Conservation (phyloP, 2,113 vertebrate genomes). For the Thalassoma bifasciatum region DNA sequence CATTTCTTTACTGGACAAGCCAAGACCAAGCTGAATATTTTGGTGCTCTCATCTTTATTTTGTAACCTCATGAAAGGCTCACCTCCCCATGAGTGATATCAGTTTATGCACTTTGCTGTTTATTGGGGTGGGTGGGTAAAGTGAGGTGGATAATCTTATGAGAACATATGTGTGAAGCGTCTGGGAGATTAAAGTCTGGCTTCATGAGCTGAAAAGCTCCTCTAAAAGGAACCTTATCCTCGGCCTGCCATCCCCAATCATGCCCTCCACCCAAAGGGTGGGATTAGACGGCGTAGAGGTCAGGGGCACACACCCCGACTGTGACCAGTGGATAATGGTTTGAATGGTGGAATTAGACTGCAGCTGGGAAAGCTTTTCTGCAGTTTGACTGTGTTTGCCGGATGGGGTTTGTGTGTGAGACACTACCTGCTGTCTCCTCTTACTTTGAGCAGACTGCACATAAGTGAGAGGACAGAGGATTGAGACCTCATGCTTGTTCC, state of each 20-base stretch:
- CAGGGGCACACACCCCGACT: slow-evolving; percentile 26
- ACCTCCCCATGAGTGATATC: slow-evolving; percentile 14
- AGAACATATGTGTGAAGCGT: slow-evolving; percentile 77
- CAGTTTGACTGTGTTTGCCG: not conserved
- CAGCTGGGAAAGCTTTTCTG: not conserved
- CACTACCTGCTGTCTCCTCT: not conserved
- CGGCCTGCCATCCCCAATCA: slow-evolving; percentile 17
- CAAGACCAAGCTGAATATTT: no score
- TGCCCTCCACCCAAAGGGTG: slow-evolving; percentile 10
- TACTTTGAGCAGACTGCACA: no score
- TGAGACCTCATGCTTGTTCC: not conserved
- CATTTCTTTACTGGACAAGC: no score
- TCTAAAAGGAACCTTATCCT: slow-evolving; percentile 64
- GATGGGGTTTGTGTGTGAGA: not conserved
- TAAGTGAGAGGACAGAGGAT: not conserved
- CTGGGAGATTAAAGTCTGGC: slow-evolving; percentile 78
- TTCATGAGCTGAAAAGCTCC: slow-evolving; percentile 67
- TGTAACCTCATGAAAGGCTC: not conserved
- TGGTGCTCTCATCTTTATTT: not conserved
- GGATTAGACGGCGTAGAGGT: slow-evolving; percentile 54
- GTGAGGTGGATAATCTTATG: slow-evolving; percentile 62
- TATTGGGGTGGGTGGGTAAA: not conserved
- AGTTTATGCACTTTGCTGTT: slow-evolving; percentile 42
- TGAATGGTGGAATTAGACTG: not conserved
- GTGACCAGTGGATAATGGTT: not conserved